Conservation (phyloP, 2,888 invertebrate genomes). For the Phortica magna region DNA sequence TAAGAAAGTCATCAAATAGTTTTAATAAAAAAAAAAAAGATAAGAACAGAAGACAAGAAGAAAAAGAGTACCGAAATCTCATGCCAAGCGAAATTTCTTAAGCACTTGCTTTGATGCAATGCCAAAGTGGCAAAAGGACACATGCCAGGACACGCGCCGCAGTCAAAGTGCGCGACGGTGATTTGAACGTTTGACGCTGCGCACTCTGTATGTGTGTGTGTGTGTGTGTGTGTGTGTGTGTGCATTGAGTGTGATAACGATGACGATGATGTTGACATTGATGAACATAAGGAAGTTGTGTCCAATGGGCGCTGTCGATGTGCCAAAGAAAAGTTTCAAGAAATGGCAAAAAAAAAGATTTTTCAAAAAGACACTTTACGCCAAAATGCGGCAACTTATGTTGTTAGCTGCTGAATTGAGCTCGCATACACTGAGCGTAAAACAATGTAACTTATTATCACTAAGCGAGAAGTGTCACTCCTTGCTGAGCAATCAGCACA, state of each 20-base stretch:
- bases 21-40: constrained; percentile 3
- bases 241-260: background rate
- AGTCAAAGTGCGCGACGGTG: constrained; percentile 54
- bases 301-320: no score
- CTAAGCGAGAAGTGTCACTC: no score
- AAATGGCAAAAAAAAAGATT: background rate
- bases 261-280: background rate
- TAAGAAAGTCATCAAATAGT: constrained; percentile 67
- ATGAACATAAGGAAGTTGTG: no score
- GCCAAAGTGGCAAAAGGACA: constrained; percentile 53
- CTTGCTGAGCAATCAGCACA: no score
- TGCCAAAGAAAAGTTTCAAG: constrained; percentile 2
- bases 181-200: constrained; percentile 56
- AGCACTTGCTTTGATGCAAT: constrained; percentile 29
- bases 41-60: constrained; percentile 32
- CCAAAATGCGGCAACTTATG: no score
- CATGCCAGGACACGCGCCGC: constrained; percentile 48
- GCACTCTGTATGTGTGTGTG: background rate
- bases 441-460: no score
- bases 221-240: no score
- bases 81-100: background rate
- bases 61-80: constrained; percentile 1
- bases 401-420: no score
- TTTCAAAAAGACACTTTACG: no score
- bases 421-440: no score